phyloP scores from a whole-genome alignment of 2,113 vertebrate species.

The Odontesthes bonariensis region DNA sequence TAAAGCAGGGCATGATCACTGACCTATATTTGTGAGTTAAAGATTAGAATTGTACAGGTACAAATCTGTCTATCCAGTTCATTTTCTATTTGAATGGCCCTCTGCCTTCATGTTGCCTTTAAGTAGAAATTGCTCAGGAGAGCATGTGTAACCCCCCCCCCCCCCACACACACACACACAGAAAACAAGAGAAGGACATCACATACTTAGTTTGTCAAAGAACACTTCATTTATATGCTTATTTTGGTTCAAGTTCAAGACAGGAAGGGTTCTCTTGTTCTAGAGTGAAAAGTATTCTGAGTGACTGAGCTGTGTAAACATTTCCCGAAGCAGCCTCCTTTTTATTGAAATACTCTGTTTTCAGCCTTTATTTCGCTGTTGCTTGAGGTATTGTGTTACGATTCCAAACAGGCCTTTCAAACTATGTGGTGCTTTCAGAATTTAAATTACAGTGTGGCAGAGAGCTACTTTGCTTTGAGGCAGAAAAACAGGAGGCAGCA shows the following conservation, averaged over 20 bases:
- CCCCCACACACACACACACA: no score
- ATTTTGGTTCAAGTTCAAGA: not conserved
- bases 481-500: not conserved
- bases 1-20: slow-evolving; percentile 48
- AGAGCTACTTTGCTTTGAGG: slow-evolving; percentile 39
- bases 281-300: not conserved
- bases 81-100: not conserved
- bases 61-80: not conserved
- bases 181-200: slow-evolving; percentile 12
- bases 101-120: slow-evolving; percentile 1
- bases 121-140: slow-evolving; percentile 28
- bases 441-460: slow-evolving; percentile 46
- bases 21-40: slow-evolving; percentile 64
- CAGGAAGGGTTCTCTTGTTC: not conserved
- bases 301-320: not conserved
- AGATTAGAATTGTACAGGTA: slow-evolving; percentile 28
- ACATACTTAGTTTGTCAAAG: not conserved
- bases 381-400: slow-evolving; percentile 39
- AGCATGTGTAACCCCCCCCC: slow-evolving; percentile 10
- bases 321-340: slow-evolving; percentile 5
- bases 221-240: not conserved
- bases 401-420: slow-evolving; percentile 58
- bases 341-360: slow-evolving; percentile 17
- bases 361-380: slow-evolving; percentile 6
- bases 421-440: slow-evolving; percentile 41